Evolutionary conservation across 2,888 invertebrate genomes (phyloP), one percentile per base, ranked within the genome.

Genomic region (Aphodius sticticus): DNA sequence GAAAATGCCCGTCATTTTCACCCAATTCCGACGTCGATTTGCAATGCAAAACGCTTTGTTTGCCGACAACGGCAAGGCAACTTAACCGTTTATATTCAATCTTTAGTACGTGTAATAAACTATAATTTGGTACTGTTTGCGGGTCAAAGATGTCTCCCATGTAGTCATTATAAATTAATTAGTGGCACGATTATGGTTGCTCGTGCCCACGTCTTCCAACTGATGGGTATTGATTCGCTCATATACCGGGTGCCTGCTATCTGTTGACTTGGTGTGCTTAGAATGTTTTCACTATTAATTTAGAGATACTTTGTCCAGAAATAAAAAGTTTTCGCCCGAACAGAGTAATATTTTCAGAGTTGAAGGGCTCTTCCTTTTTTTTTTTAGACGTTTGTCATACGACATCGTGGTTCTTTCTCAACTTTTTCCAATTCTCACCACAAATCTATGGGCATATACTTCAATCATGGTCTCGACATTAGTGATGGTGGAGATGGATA

Each of bases 1-100:
- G 70, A 70, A 74, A 74, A 74, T 74, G 74, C 37, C 74, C 74
- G 74, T 74, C 35, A 74, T 74, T 74, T 74, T 74, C 74, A 74
- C 74, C 37, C 74, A 74, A 74, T 74, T 74, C 37, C 36, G 37
- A 36, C 35, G 37, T 74, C 74, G 37, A 74, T 74, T 74, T 37
- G 74, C 74, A 74, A 36, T 37, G 74, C 74, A n/a, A 74, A 36
- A 74, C 74, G 74, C 74, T 74, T 74, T 74, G 74, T 74, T 74
- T 36, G 74, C n/a, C 35, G 35, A 35, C 35, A 26, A 74, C 35
- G n/a, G 74, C 74, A 7, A 37, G 36, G n/a, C 12, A 53, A 53
- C 53, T 12, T 9, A 53, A 53, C 53, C 53, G 53, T 53, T 53
- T 53, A 53, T 12, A 53, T 53, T 53, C 7, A 53, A 53, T 53